These are phyloP conservation scores for Melanotaenia pygmaea DNA, from an alignment of 2,797 vertebrate genomes.

Conservation along the genomic window DNA sequence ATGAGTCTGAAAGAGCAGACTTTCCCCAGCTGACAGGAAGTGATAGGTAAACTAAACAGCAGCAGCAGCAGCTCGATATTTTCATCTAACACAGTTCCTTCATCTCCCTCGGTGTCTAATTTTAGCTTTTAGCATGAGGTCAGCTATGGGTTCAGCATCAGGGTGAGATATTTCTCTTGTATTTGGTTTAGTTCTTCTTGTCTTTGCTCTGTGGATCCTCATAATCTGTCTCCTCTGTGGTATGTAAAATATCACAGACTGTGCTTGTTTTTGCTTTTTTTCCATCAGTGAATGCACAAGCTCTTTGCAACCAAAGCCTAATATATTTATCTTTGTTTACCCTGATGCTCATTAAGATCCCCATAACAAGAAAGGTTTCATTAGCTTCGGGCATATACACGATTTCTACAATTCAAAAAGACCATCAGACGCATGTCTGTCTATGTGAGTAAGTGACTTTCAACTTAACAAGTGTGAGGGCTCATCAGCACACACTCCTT, in stretches of 20 bases:
- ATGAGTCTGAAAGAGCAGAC: not conserved
- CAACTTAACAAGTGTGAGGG: constrained; percentile 43
- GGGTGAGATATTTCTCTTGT: constrained; percentile 63
- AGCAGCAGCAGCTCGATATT: constrained; percentile 36
- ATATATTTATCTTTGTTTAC: not conserved
- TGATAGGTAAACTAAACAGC: constrained; percentile 35
- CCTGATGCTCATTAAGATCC: constrained; percentile 1
- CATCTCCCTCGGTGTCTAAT: constrained; percentile 36
- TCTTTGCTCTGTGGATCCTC: constrained; percentile 44
- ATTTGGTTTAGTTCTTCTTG: constrained; percentile 67
- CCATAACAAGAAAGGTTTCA: not conserved
- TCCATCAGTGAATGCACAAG: constrained; percentile 5
- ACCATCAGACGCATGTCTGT: not conserved
- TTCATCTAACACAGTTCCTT: constrained; percentile 37
- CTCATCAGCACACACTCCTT: constrained; percentile 58
- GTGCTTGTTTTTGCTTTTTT: constrained; percentile 13
- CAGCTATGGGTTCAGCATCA: constrained; percentile 44
- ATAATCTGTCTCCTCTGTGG: constrained; percentile 52
- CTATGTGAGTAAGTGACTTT: constrained; percentile 33
- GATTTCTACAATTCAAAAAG: constrained; percentile 4
- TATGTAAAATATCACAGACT: constrained; percentile 56
- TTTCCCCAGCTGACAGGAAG: constrained; percentile 24
- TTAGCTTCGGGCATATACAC: not conserved
- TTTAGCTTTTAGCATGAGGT: constrained; percentile 47
- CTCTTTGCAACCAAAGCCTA: constrained; percentile 1